Evolutionary conservation across 1,140 invertebrate genomes (phyloP).

Genomic region (Drosophila kikkawai): DNA sequence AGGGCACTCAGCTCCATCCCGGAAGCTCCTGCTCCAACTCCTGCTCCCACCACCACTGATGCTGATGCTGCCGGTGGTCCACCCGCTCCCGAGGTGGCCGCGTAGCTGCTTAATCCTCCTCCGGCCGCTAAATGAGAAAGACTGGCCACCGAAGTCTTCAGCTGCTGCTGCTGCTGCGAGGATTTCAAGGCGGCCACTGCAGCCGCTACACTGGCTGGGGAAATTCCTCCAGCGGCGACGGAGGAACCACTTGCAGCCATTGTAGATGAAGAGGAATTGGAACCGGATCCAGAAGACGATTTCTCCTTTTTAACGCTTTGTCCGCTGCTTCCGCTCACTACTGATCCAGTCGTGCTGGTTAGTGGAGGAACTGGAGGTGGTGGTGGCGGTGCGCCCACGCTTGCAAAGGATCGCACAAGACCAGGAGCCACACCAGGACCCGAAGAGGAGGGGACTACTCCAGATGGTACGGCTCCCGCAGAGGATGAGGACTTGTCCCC

Average conservation of each 20-base stretch:
- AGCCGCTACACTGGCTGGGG: conserved; percentile 54
- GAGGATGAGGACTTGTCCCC: conserved; percentile 73
- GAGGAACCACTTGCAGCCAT: conserved; percentile 18
- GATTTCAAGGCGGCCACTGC: conserved; percentile 63
- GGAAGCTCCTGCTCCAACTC: conserved; percentile 34
- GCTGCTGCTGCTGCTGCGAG: conserved; percentile 51
- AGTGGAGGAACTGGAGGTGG: conserved; percentile 63
- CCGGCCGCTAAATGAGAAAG: conserved; percentile 63
- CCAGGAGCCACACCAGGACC: conserved; percentile 39
- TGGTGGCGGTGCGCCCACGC: conserved; percentile 45
- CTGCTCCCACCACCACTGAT: conserved; percentile 34
- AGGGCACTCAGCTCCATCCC: conserved; percentile 70
- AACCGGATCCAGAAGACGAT: conserved; percentile 18
- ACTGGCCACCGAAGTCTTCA: conserved; percentile 59
- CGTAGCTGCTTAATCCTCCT: conserved; percentile 51
- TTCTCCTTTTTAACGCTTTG: conserved; percentile 45
- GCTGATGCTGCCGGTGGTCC: conserved; percentile 15
- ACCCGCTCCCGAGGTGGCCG: conserved; percentile 27
- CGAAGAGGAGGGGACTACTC: conserved; percentile 10
- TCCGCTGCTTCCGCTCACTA: conserved; percentile 1
- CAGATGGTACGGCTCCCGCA: conserved; percentile 24
- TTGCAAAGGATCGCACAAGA: conserved; percentile 58
- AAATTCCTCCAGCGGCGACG: conserved; percentile 10
- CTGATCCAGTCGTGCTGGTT: conserved; percentile 24
- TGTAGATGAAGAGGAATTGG: conserved; percentile 29